Conservation (phyloP, 53 echinoderm and acorn worm genomes). For the Crossaster papposus region DNA sequence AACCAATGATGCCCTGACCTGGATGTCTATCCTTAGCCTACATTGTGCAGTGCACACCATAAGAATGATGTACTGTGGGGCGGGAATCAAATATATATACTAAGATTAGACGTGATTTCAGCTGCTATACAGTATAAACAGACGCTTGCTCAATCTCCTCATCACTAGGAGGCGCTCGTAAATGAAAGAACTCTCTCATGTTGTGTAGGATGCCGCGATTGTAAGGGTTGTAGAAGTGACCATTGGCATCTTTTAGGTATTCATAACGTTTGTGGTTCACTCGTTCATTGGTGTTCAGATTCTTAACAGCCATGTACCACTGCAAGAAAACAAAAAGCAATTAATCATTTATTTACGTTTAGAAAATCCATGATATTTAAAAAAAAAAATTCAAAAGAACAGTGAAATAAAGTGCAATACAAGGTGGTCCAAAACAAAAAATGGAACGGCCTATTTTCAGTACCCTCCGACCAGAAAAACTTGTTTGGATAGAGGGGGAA, state of each 20-base stretch:
- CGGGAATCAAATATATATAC: too few relatives aligned
- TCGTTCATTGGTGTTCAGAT: slow-evolving; percentile 96
- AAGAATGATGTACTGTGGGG: too few relatives aligned
- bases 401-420: neutral
- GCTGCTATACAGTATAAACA: slow-evolving; percentile 78
- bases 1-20: too few relatives aligned
- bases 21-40: too few relatives aligned
- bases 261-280: slow-evolving; percentile 89
- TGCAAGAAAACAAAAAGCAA: slow-evolving; percentile 39
- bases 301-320: slow-evolving; percentile 93
- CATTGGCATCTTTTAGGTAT: slow-evolving; percentile 88
- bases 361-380: neutral
- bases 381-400: neutral
- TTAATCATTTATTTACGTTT: neutral
- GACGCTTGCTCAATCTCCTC: slow-evolving; percentile 86
- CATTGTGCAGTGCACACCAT: too few relatives aligned
- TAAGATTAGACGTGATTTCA: neutral
- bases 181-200: slow-evolving; percentile 85
- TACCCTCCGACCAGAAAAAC: too few relatives aligned
- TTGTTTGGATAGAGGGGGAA: too few relatives aligned
- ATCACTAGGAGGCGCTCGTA: slow-evolving; percentile 75
- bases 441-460: too few relatives aligned
- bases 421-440: too few relatives aligned
- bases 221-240: slow-evolving; percentile 93
- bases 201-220: slow-evolving; percentile 81